Percentiles rank a stretch among this genome's conserved stretches.
These are phyloP conservation scores for Bradypodion pumilum DNA, from an alignment of 2,797 vertebrate genomes.

Conservation along the genomic window DNA sequence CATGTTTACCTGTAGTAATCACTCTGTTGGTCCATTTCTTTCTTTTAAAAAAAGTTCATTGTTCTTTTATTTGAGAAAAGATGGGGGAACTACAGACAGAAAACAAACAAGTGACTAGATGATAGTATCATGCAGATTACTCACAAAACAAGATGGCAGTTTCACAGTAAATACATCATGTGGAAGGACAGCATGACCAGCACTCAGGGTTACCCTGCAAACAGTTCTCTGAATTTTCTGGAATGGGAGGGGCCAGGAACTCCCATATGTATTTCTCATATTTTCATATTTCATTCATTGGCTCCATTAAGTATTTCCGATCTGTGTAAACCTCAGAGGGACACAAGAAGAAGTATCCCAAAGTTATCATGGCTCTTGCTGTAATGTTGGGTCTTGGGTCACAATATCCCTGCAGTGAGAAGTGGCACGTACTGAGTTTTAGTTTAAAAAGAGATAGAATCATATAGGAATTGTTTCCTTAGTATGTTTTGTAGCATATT, in stretches of 20 bases:
- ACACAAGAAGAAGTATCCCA: neutral
- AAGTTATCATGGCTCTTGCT: neutral
- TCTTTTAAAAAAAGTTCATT: too few species aligned
- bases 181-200: too few species aligned
- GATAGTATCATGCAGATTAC: neutral
- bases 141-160: neutral
- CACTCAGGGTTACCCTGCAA: neutral
- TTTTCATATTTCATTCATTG: neutral
- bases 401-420: neutral
- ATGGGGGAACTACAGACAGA: too few species aligned
- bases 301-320: neutral
- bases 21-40: too few species aligned
- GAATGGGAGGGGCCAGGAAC: conserved; percentile 34
- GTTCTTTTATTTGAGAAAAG: too few species aligned
- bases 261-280: neutral
- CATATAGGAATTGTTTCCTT: neutral
- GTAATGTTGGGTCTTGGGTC: neutral
- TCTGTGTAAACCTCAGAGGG: neutral
- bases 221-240: neutral
- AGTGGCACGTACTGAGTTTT: neutral
- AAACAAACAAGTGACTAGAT: too few species aligned
- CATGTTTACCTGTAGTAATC: too few species aligned
- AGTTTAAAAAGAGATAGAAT: neutral
- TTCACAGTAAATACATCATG: neutral
- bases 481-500: neutral